These are phyloP conservation scores for Eupristina koningsbergeri DNA, from an alignment of 1,140 invertebrate genomes.

Conservation along the genomic window DNA sequence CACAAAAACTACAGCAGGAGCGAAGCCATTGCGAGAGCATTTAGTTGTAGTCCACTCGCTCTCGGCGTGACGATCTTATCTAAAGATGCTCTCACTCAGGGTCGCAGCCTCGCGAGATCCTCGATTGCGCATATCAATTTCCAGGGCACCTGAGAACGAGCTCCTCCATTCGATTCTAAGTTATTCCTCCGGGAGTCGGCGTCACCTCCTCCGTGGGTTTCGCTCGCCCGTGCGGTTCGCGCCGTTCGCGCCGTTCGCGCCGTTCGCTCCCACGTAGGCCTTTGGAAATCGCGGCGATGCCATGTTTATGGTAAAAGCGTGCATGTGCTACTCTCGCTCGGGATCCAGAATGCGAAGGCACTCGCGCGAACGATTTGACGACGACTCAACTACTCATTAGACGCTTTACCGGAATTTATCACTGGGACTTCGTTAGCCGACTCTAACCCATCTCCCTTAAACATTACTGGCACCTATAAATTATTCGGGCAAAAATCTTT, in stretches of 20 bases:
- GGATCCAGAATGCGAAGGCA: too few relatives aligned
- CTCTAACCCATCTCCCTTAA: too few relatives aligned
- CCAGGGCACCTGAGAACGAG: slow-evolving; percentile 31
- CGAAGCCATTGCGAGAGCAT: slow-evolving; percentile 20
- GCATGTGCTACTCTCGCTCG: too few relatives aligned
- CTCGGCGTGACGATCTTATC: slow-evolving; percentile 56
- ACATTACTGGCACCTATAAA: too few relatives aligned
- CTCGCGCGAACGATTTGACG: too few relatives aligned
- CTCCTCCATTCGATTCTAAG: background rate
- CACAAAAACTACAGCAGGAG: background rate
- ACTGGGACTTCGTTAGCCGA: too few relatives aligned
- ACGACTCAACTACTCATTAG: too few relatives aligned
- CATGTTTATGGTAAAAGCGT: too few relatives aligned
- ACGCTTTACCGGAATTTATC: too few relatives aligned
- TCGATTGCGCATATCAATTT: slow-evolving; percentile 55
- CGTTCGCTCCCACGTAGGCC: background rate
- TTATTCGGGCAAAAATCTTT: too few relatives aligned
- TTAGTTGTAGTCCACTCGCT: slow-evolving; percentile 53
- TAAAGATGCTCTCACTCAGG: slow-evolving; percentile 20
- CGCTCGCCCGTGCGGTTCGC: background rate
- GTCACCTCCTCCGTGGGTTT: background rate
- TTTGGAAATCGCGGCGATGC: too few relatives aligned
- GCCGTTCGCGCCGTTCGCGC: too few relatives aligned
- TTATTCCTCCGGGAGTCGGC: background rate
- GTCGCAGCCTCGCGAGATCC: background rate